phyloP scores from a whole-genome alignment of 2,797 vertebrate genomes.

The Morelia viridis region DNA sequence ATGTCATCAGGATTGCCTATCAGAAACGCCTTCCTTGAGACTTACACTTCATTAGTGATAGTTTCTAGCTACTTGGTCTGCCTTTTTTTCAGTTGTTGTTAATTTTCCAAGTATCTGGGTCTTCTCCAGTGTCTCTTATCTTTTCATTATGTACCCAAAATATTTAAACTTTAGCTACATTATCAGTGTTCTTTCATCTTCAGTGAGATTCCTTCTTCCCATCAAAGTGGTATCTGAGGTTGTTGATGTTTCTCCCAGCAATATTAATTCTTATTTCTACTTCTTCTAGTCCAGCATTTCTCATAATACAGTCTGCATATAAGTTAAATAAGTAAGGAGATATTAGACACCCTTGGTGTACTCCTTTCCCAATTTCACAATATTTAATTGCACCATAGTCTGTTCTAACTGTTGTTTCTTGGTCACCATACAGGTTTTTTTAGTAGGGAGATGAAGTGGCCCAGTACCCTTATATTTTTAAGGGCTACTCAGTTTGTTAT shows the following conservation, averaged over 20 bases:
- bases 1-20: too few relatives aligned
- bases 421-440: too few relatives aligned
- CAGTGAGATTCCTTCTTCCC: neutral
- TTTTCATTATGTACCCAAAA: neutral
- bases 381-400: too few relatives aligned
- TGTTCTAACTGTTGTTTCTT: too few relatives aligned
- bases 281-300: neutral
- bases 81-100: neutral
- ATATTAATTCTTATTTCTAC: neutral
- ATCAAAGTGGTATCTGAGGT: neutral
- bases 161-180: neutral
- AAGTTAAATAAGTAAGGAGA: neutral
- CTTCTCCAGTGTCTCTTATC: neutral
- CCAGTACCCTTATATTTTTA: too few relatives aligned
- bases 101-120: neutral
- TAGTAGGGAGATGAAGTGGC: too few relatives aligned
- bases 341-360: neutral
- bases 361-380: neutral
- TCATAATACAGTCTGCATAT: neutral
- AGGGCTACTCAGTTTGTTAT: too few relatives aligned
- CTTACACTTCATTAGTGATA: too few relatives aligned
- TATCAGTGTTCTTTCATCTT: neutral
- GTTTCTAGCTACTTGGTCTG: neutral
- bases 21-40: too few relatives aligned
- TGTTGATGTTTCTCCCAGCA: neutral